phyloP scores from a whole-genome alignment of 2,888 invertebrate species.

The Serripes groenlandicus region DNA sequence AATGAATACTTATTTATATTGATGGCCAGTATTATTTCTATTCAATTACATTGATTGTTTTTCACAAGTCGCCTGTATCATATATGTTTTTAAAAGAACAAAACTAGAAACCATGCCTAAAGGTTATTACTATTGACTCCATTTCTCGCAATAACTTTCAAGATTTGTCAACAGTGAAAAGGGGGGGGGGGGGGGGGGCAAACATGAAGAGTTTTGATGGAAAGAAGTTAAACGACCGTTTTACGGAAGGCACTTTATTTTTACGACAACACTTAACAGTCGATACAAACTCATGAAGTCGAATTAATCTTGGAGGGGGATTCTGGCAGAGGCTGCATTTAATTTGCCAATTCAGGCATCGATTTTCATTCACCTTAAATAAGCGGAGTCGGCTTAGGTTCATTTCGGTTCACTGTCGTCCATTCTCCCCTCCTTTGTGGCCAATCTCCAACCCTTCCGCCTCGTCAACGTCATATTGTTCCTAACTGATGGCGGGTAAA shows the following conservation, averaged over 20 bases:
- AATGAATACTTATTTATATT: too few relatives aligned
- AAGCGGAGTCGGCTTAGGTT: not conserved
- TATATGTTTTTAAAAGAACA: too few relatives aligned
- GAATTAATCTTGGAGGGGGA: constrained; percentile 24
- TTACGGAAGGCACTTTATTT: constrained; percentile 6
- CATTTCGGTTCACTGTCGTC: constrained; percentile 27
- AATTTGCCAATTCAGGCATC: constrained; percentile 44
- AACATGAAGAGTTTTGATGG: too few relatives aligned
- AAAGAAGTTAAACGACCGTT: too few relatives aligned
- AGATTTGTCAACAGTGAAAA: too few relatives aligned
- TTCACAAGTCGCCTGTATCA: too few relatives aligned
- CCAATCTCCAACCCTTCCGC: constrained; percentile 51
- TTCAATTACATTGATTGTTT: too few relatives aligned
- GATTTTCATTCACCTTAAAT: constrained; percentile 38
- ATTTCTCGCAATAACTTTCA: too few relatives aligned
- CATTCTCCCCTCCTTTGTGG: constrained; percentile 27
- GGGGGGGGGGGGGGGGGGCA: too few relatives aligned
- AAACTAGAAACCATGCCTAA: too few relatives aligned
- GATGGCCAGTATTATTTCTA: too few relatives aligned
- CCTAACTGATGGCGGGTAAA: constrained; percentile 53
- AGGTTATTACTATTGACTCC: too few relatives aligned
- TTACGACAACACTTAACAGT: constrained; percentile 4
- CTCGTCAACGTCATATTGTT: constrained; percentile 46
- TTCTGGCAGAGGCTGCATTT: constrained; percentile 34
- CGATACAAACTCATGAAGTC: constrained; percentile 10